Evolutionary conservation across 1,140 invertebrate species (phyloP), one percentile per base, ranked within the genome.

Genomic region (Euborellia annulipes): DNA sequence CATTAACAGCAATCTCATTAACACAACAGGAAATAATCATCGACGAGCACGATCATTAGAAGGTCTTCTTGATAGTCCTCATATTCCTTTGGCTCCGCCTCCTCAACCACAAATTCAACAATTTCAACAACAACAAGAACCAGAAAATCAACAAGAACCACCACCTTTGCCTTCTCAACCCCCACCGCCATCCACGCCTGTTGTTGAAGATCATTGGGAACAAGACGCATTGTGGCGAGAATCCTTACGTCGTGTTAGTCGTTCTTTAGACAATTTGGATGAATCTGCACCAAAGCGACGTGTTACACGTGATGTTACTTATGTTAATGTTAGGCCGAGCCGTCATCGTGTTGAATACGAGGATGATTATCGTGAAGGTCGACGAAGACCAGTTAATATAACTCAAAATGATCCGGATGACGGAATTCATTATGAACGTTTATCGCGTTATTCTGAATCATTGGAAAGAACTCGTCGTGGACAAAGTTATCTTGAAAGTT

Each of bases 191-290:
- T 57, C 46, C 55, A 57, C n/a, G 13, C 48, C 45, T 21, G 58
- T 60, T 43, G 73, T 72, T 20, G 77, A 81, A 50, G 75, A 80
- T 61, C 70, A 82, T 19, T 87, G 83, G 83, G 82, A 86, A 58
- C 82, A 87, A 61, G 82, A 88, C 60, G 62, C 71, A 4, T 63
- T 85, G 1, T 87, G 84, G 83, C 67, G 79, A 42, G 82, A 87
- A 55, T 82, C 78, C 54, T 63, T 87, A 14, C 68, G 82, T 27
- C 70, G 78, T 48, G 81, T 82, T 1, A 85, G 81, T 49, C 70
- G 81, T 38, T 85, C 82, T 0, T 63, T 86, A 57, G 82, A 86
- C 54, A 79, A 85, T 60, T 65, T 86, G 27, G 81, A 85, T 57
- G 67, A 32, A 27, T 27, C 23, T 27, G 11, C 23, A 11, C 23